phyloP scores from a whole-genome alignment of 2,113 vertebrate genomes.

The Gavia stellata region DNA sequence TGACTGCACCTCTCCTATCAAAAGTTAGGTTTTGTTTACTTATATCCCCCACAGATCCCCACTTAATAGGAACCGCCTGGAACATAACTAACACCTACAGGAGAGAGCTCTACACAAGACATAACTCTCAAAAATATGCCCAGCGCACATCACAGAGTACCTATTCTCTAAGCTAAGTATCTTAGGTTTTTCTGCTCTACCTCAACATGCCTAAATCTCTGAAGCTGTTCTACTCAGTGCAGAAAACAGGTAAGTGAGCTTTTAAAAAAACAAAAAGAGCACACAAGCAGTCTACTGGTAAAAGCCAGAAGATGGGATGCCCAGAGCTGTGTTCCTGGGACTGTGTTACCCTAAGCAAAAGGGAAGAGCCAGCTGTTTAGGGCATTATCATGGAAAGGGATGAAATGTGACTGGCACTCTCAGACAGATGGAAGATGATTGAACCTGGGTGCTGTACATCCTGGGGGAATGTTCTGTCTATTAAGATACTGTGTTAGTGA shows the following conservation, averaged over 20 bases:
- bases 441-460: neutral
- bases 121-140: neutral
- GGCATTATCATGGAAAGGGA: neutral
- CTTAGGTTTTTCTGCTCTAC: neutral
- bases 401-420: neutral
- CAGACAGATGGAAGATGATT: neutral
- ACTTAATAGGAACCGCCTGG: neutral
- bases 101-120: neutral
- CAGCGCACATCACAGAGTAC: neutral
- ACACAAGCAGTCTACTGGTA: neutral
- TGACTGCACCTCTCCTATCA: neutral
- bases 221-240: neutral
- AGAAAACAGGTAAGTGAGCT: neutral
- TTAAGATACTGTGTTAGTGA: neutral
- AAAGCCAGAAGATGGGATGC: neutral
- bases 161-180: neutral
- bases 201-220: neutral
- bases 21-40: neutral
- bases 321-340: neutral
- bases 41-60: neutral
- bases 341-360: neutral
- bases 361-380: neutral
- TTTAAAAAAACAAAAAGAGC: too few species aligned
- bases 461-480: neutral
- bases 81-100: neutral